phyloP scores from a whole-genome alignment of 2,797 vertebrate species.

The Pangasius mekongensis region DNA sequence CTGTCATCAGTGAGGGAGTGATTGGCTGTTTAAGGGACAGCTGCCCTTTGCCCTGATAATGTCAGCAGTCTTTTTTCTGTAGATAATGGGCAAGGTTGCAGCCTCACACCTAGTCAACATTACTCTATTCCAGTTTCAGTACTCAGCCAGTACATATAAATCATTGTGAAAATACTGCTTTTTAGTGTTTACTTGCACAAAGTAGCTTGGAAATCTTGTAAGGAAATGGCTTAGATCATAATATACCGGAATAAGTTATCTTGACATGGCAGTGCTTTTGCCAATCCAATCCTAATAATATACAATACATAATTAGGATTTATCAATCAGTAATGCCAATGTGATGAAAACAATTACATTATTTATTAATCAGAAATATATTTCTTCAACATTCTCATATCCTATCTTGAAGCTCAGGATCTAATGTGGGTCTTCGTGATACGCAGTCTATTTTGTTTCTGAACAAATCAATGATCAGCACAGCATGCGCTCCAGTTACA shows the following conservation, averaged over 20 bases:
- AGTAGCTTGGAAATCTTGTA: neutral
- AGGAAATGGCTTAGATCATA: neutral
- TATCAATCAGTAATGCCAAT: neutral
- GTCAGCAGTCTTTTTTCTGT: neutral
- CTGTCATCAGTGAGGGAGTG: neutral
- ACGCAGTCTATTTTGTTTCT: neutral
- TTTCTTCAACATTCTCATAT: neutral
- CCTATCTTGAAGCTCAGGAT: neutral
- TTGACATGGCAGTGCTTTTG: neutral
- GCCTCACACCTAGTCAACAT: neutral
- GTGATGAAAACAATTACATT: neutral
- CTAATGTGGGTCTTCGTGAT: neutral
- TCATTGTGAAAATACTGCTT: neutral
- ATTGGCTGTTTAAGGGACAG: neutral
- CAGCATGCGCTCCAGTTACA: neutral
- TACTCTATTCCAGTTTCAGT: neutral
- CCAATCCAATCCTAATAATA: neutral
- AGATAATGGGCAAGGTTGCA: neutral
- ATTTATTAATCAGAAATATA: neutral
- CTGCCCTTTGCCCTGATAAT: constrained; percentile 27
- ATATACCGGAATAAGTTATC: neutral
- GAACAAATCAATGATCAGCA: neutral
- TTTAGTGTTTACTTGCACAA: neutral
- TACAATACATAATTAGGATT: neutral
- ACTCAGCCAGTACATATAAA: neutral